Conservation (phyloP, 2,113 vertebrate species). For the Erythrocebus patas region DNA sequence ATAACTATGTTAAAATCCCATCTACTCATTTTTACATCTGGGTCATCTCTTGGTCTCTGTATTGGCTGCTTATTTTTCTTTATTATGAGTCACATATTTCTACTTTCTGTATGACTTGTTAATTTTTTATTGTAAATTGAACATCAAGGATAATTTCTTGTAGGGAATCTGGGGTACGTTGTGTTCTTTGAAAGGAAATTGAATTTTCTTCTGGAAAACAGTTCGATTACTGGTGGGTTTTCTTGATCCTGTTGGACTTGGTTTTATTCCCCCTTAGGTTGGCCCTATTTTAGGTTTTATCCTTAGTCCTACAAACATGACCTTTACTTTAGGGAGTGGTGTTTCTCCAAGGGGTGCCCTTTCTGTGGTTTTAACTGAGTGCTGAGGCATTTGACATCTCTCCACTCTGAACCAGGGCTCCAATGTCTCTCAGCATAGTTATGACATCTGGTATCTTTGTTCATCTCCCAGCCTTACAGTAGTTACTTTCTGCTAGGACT, state of each 20-base stretch:
- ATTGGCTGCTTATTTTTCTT: neutral
- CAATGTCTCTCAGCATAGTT: neutral
- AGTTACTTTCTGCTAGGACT: neutral
- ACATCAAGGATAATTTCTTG: neutral
- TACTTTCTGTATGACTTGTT: neutral
- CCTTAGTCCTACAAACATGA: neutral
- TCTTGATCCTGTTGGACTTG: neutral
- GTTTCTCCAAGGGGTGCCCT: neutral
- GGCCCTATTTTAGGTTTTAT: neutral
- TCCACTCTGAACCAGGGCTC: neutral
- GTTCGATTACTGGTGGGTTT: neutral
- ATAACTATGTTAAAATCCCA: neutral
- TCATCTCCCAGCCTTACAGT: neutral
- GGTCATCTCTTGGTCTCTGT: neutral
- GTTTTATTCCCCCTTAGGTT: neutral
- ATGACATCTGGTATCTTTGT: neutral
- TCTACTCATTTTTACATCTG: neutral
- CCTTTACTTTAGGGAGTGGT: neutral
- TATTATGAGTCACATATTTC: neutral
- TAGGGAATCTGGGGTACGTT: neutral
- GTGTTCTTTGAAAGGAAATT: conserved; percentile 1
- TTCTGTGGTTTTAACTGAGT: neutral
- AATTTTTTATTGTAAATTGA: neutral
- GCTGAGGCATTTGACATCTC: neutral
- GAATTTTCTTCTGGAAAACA: neutral